Evolutionary conservation across 1,140 invertebrate species (phyloP), one percentile per base, ranked within the genome.

Genomic region (Papilio polytes): DNA sequence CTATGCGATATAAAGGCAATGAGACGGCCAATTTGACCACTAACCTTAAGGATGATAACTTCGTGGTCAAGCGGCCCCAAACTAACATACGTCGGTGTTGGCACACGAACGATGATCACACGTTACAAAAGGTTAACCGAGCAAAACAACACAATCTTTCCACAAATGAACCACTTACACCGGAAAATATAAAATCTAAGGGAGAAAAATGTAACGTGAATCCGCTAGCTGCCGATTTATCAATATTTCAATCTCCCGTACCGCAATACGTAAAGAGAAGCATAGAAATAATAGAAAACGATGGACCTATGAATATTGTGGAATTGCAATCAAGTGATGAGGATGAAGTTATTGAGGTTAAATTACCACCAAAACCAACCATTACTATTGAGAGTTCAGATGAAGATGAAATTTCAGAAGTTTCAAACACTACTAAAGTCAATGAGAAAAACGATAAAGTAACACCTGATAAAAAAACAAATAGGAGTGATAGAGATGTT

Each of bases 351-450:
- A 85, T 95, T 81, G 95, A 95, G 85, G 89, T 95, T 15, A 89
- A 85, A 44, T 82, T 95, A 51, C 93, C 94, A 59, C 89, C 92
- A 56, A 93, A 93, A 84, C 91, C 94, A 3, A 92, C 94, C 9
- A 95, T 95, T 20, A 94, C 91, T 48, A 93, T 95, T 79, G 94
- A 95, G 76, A 95, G 94, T 84, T 95, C 95, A 41, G 95, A 95
- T 87, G 95, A 95, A 83, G 94, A 95, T 80, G 94, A 95, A 80
- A 82, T 87, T 15, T 59, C 76, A 74, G 80, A 85, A 46, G 82
- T 87, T 13, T 70, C 78, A 72, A 74, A 84, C 36, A 70, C 82
- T 22, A 77, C 20, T 22, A 73, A 81, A 31, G 53, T 73, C 7
- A 63, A 82, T 31, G 18, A 53, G 18, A 85, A 84, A 80, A 82